Evolutionary conservation across 2,797 vertebrate species (phyloP).

Genomic region (Brachymystax lenok): DNA sequence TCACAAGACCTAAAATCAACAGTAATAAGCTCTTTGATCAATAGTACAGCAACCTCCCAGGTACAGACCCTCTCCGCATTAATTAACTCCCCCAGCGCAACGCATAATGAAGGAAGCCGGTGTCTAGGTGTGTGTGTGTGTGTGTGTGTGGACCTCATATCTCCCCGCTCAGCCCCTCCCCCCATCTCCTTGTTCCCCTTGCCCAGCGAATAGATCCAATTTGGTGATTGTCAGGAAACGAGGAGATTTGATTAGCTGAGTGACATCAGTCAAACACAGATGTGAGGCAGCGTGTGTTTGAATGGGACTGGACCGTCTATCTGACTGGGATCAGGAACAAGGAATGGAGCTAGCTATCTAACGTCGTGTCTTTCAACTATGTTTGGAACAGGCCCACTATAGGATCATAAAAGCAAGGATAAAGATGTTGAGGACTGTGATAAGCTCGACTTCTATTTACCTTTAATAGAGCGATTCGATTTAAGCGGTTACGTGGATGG

Average conservation of each 20-base stretch:
- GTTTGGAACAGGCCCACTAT: not conserved
- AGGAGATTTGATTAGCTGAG: constrained; percentile 35
- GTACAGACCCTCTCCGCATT: constrained; percentile 43
- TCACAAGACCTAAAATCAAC: constrained; percentile 59
- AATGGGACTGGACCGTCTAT: not conserved
- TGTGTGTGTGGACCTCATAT: not conserved
- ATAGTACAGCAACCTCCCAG: constrained; percentile 53
- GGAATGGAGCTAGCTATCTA: not conserved
- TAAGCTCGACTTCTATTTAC: not conserved
- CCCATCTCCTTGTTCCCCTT: not conserved
- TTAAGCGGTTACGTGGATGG: not conserved
- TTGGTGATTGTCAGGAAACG: constrained; percentile 16
- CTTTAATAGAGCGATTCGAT: not conserved
- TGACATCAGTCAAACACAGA: constrained; percentile 32
- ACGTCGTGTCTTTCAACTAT: not conserved
- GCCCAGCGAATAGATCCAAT: constrained; percentile 20
- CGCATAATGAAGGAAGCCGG: not conserved
- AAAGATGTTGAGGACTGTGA: constrained; percentile 4
- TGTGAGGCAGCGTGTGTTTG: not conserved
- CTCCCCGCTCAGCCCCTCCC: not conserved
- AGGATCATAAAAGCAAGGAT: constrained; percentile 1
- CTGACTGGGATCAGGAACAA: constrained; percentile 2
- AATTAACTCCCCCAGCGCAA: constrained; percentile 34
- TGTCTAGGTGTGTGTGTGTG: constrained; percentile 13
- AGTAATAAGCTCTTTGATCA: constrained; percentile 59